Conservation (phyloP, 2,113 vertebrate genomes). For the Chrysemys picta region DNA sequence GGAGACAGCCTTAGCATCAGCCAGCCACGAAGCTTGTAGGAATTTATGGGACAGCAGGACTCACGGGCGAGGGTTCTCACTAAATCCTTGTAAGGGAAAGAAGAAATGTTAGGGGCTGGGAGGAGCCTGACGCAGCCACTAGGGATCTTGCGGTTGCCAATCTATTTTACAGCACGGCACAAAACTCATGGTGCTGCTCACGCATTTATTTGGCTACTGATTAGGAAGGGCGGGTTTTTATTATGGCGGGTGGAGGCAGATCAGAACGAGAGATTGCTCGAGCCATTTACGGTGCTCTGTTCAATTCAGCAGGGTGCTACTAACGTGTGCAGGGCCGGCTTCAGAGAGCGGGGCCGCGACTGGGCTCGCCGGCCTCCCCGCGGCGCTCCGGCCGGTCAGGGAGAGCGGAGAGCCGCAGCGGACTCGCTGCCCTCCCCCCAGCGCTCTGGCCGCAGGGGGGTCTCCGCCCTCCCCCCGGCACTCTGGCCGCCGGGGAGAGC, state of each 20-base stretch:
- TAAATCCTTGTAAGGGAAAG: not conserved
- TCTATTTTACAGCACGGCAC: not conserved
- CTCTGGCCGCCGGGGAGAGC: too few relatives aligned
- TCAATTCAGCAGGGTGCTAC: not conserved
- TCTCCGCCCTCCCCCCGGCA: too few relatives aligned
- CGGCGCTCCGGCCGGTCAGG: too few relatives aligned
- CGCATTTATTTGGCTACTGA: not conserved
- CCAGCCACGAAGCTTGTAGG: not conserved
- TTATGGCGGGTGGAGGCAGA: not conserved
- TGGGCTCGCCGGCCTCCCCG: too few relatives aligned
- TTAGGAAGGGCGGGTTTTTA: not conserved
- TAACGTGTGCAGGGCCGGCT: not conserved
- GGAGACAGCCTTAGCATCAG: not conserved
- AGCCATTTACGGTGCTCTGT: not conserved
- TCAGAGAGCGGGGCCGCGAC: too few relatives aligned
- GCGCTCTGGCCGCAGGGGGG: too few relatives aligned
- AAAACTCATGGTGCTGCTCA: not conserved
- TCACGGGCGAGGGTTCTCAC: not conserved
- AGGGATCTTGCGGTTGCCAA: not conserved
- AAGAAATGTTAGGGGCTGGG: not conserved
- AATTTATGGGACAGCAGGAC: not conserved
- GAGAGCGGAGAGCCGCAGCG: too few relatives aligned
- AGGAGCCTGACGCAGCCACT: not conserved
- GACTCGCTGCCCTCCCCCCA: too few relatives aligned
- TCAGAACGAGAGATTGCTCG: not conserved